A percentile compares a stretch with the other conserved stretches of the same genome.
Evolutionary conservation across 2,888 invertebrate species (phyloP).

Genomic region (Melieria picta): DNA sequence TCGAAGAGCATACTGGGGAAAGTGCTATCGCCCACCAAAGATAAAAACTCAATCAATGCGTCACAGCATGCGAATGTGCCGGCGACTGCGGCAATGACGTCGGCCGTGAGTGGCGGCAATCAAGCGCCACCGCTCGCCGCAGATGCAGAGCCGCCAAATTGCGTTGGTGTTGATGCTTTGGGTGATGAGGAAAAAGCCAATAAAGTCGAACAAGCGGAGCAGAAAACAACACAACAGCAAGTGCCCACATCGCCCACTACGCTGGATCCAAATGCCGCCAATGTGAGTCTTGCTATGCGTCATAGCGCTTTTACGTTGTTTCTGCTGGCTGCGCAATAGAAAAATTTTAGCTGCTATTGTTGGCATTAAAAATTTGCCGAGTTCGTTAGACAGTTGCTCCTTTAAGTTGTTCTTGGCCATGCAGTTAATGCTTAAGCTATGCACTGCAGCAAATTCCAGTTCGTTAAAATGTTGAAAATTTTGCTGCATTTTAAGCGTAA

Average conservation of each 20-base stretch:
- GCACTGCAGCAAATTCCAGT: too few species aligned
- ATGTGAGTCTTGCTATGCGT: slow-evolving; percentile 64
- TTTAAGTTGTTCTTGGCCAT: too few species aligned
- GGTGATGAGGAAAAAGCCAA: slow-evolving; percentile 41
- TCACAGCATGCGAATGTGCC: slow-evolving; percentile 49
- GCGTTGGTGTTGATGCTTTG: slow-evolving; percentile 18
- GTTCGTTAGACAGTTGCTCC: too few species aligned
- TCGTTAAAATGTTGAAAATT: too few species aligned
- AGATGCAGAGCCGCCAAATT: slow-evolving; percentile 32
- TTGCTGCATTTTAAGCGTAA: too few species aligned
- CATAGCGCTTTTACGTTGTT: neutral
- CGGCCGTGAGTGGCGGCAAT: slow-evolving; percentile 9
- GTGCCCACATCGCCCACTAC: slow-evolving; percentile 54
- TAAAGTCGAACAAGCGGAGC: slow-evolving; percentile 35
- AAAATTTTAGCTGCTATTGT: too few species aligned
- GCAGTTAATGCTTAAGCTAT: too few species aligned
- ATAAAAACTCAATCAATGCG: slow-evolving; percentile 68
- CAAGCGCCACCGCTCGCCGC: slow-evolving; percentile 35
- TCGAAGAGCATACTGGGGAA: slow-evolving; percentile 80
- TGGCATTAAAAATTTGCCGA: too few species aligned
- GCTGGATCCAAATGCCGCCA: slow-evolving; percentile 67
- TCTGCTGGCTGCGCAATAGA: too few species aligned
- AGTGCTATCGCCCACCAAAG: slow-evolving; percentile 80
- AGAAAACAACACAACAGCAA: slow-evolving; percentile 44
- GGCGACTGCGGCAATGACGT: neutral